Percentiles rank a stretch among this genome's conserved stretches.
Evolutionary conservation across 2,113 vertebrate genomes (phyloP).

Genomic region (Ailurus styani): DNA sequence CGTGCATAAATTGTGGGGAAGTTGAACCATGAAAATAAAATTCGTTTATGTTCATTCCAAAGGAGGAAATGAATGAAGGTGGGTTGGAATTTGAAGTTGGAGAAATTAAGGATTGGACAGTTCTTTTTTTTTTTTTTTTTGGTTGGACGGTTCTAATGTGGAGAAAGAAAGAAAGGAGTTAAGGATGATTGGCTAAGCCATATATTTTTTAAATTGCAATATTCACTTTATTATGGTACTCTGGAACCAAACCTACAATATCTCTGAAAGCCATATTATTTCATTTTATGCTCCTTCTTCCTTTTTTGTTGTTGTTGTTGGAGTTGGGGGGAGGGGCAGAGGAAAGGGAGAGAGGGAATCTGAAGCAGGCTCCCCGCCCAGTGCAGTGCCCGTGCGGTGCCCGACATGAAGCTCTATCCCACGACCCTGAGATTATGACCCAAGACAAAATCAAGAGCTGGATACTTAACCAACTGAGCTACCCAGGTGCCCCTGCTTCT

Average conservation of each 20-base stretch:
- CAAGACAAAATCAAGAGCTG: not conserved
- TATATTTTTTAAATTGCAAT: not conserved
- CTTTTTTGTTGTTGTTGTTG: not conserved
- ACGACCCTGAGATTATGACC: not conserved
- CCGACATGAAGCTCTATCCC: not conserved
- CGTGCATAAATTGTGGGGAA: conserved; percentile 60
- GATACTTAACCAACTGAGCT: not conserved
- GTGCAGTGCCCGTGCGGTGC: accelerated
- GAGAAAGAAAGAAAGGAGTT: not conserved
- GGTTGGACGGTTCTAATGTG: not conserved
- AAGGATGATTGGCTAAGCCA: not conserved
- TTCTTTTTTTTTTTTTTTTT: too few species aligned
- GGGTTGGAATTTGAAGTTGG: conserved; percentile 65
- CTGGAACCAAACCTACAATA: not conserved
- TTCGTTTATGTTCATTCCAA: conserved; percentile 69
- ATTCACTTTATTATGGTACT: not conserved
- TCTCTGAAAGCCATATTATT: conserved; percentile 15
- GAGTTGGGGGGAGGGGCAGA: not conserved
- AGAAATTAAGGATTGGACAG: conserved; percentile 34
- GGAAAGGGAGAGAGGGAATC: not conserved
- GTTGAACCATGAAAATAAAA: conserved; percentile 75
- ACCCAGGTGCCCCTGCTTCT: not conserved
- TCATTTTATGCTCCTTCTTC: conserved; percentile 14
- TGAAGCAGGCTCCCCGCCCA: not conserved
- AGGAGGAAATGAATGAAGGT: conserved; percentile 60